phyloP scores from a whole-genome alignment of 2,113 vertebrate species.

The Camelus dromedarius region DNA sequence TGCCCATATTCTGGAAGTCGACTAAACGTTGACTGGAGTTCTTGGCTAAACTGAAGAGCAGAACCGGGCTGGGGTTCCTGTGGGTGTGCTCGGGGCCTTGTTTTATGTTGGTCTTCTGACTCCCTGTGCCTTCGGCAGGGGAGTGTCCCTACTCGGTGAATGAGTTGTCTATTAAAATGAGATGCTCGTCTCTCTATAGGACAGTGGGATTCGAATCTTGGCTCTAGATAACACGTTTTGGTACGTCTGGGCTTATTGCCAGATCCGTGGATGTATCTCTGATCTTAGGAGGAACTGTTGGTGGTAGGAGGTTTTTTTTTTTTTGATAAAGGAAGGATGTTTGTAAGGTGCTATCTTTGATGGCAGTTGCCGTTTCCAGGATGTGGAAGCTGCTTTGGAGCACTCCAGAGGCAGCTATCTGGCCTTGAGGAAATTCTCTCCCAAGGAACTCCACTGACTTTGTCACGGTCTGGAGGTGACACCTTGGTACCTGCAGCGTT shows the following conservation, averaged over 20 bases:
- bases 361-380: conserved; percentile 76
- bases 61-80: not conserved
- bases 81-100: conserved; percentile 30
- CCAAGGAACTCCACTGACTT: not conserved
- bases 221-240: conserved; percentile 83
- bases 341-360: conserved; percentile 79
- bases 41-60: conserved; percentile 3
- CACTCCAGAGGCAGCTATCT: conserved; percentile 59
- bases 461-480: not conserved
- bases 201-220: conserved; percentile 79
- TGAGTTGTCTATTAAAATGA: conserved; percentile 70
- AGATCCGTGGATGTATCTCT: conserved; percentile 58
- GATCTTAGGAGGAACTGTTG: conserved; percentile 52
- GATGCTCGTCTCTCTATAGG: conserved; percentile 79
- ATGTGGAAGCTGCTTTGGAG: conserved; percentile 64
- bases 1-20: not conserved
- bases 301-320: not conserved
- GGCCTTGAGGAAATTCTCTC: conserved; percentile 49
- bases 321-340: conserved; percentile 75
- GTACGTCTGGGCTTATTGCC: conserved; percentile 82
- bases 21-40: not conserved
- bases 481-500: not conserved
- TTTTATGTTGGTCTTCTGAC: not conserved
- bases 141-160: conserved; percentile 59
- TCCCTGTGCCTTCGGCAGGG: conserved; percentile 20